Conservation (phyloP, 2,888 invertebrate genomes). For the Bellardia pandia region DNA sequence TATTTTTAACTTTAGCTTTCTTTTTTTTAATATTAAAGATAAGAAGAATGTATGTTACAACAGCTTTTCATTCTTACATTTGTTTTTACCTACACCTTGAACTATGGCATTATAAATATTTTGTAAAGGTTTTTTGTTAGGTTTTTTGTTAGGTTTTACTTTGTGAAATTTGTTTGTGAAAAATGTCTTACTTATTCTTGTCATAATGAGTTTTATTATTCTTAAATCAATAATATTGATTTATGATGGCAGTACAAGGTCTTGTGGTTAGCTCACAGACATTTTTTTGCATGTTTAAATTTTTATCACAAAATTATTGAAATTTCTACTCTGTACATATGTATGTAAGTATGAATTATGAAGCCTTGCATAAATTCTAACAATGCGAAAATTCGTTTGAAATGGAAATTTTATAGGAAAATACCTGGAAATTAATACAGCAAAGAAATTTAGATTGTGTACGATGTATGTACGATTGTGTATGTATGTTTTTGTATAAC, state of each 20-base stretch:
- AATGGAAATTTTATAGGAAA: neutral
- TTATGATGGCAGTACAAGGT: slow-evolving; percentile 52
- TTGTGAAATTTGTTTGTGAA: slow-evolving; percentile 11
- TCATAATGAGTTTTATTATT: slow-evolving; percentile 24
- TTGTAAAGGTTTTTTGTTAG: neutral
- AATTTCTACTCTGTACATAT: no score
- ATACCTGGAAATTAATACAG: no score
- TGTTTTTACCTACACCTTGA: slow-evolving; percentile 19
- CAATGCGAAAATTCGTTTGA: slow-evolving; percentile 20
- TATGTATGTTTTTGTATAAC: no score
- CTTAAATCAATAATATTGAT: slow-evolving; percentile 68
- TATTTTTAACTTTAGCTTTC: neutral
- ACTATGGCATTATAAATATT: neutral
- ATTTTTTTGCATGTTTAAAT: neutral
- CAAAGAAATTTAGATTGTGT: no score
- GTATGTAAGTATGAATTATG: neutral
- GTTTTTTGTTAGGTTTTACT: neutral
- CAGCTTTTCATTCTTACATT: neutral
- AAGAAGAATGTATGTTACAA: neutral
- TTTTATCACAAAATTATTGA: neutral
- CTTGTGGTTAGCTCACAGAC: slow-evolving; percentile 15
- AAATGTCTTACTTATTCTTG: neutral
- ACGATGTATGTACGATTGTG: no score
- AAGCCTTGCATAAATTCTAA: slow-evolving; percentile 23
- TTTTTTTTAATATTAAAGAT: neutral